Base-by-base conservation (phyloP, 2,888 invertebrate genomes). In the Microplitis deprimator region DNA sequence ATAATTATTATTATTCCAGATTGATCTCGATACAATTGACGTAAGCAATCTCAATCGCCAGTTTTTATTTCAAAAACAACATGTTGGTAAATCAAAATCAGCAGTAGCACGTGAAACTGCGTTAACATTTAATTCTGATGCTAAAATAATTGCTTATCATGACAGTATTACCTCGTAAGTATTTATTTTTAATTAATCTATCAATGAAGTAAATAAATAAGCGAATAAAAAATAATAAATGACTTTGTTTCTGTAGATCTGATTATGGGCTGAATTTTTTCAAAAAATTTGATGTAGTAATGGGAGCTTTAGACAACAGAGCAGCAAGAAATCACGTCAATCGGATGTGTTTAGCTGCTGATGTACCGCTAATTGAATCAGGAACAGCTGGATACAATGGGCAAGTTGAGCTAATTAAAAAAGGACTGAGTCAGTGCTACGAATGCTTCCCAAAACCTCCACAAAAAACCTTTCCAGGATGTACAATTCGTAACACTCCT, bases 21-120 rank as follows among this genome's bases (percentile, higher is more conserved):
- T 99, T 90, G 99, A 99, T 92, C 92, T 99, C 89, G 99, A 99
- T 89, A 99, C 99, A 0, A 99, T 99, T 89, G 99, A 99, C 91
- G 96, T 99, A 77, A 98, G 98, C 91, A 99, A 99, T 90, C 91
- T 99, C 82, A 99, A 99, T 90, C 93, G 99, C 61, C 99, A 99
- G 90, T 99, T 99, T 90, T 91, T 99, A n/a, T 99, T 99, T 87
- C 96, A 98, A 88, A 97, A 97, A 86, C 96, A 98, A 87, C 99
- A 99, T 92, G 98, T 99, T 79, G 98, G 98, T 1, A 97, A 97
- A 90, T 96, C 99, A 0, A 99, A 99, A 91, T 96, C 98, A 0
- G 92, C 94, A 83, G 96, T 98, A 38, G 98, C 98, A 0, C 93
- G 93, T 82, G 96, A 97, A 89, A 97, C 96, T 85, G 97, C 97